Evolutionary conservation across 2,113 vertebrate species (phyloP).

Genomic region (Australoheros scitulus): DNA sequence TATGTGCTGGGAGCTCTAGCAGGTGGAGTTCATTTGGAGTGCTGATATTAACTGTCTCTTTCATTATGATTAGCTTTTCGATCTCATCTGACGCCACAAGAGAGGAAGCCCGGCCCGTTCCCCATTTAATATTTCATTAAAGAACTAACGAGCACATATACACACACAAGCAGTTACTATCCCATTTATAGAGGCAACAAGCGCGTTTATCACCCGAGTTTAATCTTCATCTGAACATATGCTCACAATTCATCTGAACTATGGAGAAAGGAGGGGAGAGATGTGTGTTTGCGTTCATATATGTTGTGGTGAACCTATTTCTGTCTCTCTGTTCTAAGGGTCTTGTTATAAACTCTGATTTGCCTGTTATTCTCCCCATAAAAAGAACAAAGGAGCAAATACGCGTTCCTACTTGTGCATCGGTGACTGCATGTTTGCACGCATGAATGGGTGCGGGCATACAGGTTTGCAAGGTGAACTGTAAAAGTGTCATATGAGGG

Average conservation of each 20-base stretch:
- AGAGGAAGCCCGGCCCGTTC: constrained; percentile 54
- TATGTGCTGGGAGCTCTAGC: constrained; percentile 43
- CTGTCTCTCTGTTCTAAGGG: constrained; percentile 24
- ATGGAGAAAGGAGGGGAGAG: constrained; percentile 9
- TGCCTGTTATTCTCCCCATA: neutral
- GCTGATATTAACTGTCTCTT: constrained; percentile 64
- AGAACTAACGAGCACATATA: constrained; percentile 62
- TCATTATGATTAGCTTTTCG: constrained; percentile 63
- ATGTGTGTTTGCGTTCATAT: constrained; percentile 30
- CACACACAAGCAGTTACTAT: constrained; percentile 65
- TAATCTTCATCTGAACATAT: constrained; percentile 68
- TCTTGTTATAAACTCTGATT: constrained; percentile 37
- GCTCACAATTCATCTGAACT: constrained; percentile 55
- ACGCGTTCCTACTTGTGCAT: constrained; percentile 9
- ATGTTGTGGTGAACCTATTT: constrained; percentile 41
- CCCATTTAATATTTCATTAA: constrained; percentile 72
- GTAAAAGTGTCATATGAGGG: constrained; percentile 22
- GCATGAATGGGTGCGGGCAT: constrained; percentile 34
- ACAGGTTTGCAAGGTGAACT: constrained; percentile 29
- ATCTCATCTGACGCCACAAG: constrained; percentile 51
- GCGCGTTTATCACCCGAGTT: constrained; percentile 61
- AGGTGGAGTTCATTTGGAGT: constrained; percentile 72
- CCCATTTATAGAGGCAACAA: constrained; percentile 64
- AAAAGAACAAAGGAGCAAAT: constrained; percentile 39
- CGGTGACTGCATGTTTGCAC: constrained; percentile 1